Evolutionary conservation across 1,140 invertebrate species (phyloP), one percentile per base, ranked within the genome.

Genomic region (Brachionus manjavacas): DNA sequence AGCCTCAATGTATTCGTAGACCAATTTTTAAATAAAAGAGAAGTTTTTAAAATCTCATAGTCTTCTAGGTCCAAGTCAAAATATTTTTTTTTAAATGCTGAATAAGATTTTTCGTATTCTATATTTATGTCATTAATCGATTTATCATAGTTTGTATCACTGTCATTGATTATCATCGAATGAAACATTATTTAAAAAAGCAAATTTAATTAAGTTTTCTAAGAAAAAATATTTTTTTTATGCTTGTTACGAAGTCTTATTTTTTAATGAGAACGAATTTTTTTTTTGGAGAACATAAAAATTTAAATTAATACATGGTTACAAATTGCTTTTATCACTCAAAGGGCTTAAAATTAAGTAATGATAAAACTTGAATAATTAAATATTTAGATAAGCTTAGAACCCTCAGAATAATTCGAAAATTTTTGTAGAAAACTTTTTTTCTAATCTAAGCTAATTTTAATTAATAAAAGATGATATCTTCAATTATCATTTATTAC

Each of bases 1-100:
- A 25, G 11, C 25, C 35, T 41, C 3, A 81, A 16, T n/a, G 35
- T 41, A 43, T 60, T 68, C 8, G 9, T 1, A 14, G 28, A 41
- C 79, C 79, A 81, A 46, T 68, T 68, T 64, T 64, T 81, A 28
- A 81, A 81, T 46, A 81, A 81, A 20, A 81, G n/a, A 43, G 20
- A 41, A 25, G 60, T 64, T 39, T 81, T 81, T 41, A 81, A 9
- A 39, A 80, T 31, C 11, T 80, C 76, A n/a, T 60, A 41, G 20
- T 81, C 79, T 20, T 64, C 52, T 16, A 14, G 6, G 4, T 64
- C 31, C 39, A 68, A 43, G 14, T 81, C 52, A 31, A 25, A 9
- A 25, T 6, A 25, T 9, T 46, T 46, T 52, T 49, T 76, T 49
- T 14, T 49, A 35, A 72, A 72, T 39, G 39, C 16, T 9, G 39